phyloP scores from a whole-genome alignment of 2,888 invertebrate genomes.

The Watsonalla binaria region DNA sequence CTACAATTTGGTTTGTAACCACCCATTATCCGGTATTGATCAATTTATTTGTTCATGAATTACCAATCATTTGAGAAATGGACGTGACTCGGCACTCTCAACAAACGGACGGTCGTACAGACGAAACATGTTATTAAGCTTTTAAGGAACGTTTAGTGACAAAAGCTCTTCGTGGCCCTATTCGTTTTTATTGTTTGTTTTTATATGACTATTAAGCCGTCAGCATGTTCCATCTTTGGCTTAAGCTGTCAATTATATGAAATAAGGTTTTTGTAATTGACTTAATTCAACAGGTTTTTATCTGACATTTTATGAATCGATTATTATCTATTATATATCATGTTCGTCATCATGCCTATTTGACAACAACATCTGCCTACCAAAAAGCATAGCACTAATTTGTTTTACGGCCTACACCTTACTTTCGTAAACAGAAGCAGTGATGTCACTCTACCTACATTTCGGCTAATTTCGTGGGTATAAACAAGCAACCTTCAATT shows the following conservation, averaged over 20 bases:
- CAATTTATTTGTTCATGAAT: constrained; percentile 25
- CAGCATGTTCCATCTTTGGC: constrained; percentile 2
- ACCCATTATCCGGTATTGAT: constrained; percentile 28
- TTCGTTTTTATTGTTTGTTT: constrained; percentile 24
- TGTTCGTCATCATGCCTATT: no score
- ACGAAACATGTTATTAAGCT: constrained; percentile 49
- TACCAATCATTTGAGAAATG: constrained; percentile 32
- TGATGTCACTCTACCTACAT: not conserved
- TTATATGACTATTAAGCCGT: constrained; percentile 19
- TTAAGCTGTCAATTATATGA: not conserved
- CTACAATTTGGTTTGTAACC: constrained; percentile 33
- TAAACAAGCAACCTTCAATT: not conserved
- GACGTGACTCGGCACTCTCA: constrained; percentile 41
- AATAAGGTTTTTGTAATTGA: not conserved
- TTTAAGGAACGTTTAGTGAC: constrained; percentile 53
- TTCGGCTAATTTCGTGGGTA: not conserved
- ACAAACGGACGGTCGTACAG: constrained; percentile 36
- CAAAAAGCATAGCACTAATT: not conserved
- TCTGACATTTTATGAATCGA: no score
- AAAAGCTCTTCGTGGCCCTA: constrained; percentile 29
- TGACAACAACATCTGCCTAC: not conserved
- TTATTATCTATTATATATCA: no score
- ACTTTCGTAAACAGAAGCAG: not conserved
- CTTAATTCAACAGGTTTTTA: not conserved
- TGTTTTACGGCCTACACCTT: not conserved